phyloP scores from a whole-genome alignment of 2,888 invertebrate species.

The Agonopterix arenella region DNA sequence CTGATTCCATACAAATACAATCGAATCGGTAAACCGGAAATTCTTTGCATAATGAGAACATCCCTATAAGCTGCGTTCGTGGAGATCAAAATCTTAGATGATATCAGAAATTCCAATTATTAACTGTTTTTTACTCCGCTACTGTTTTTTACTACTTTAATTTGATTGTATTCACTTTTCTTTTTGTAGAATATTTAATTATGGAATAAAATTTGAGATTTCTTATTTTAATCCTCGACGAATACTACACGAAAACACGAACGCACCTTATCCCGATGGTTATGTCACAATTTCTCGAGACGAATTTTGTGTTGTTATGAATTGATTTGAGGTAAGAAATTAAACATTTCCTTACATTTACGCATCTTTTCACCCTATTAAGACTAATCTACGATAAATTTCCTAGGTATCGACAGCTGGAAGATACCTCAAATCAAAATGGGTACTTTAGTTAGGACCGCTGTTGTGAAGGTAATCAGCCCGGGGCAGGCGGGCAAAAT shows the following conservation, averaged over 20 bases:
- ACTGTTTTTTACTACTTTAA: no score
- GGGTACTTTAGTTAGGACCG: slow-evolving; percentile 54
- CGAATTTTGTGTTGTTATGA: slow-evolving; percentile 44
- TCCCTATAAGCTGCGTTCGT: no score
- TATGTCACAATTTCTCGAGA: slow-evolving; percentile 52
- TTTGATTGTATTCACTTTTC: no score
- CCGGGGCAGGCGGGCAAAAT: slow-evolving; percentile 56
- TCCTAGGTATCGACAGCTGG: slow-evolving; percentile 9
- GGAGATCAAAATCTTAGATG: no score
- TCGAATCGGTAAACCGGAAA: no score
- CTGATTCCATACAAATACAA: no score
- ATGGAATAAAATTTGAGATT: no score
- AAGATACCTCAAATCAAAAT: slow-evolving; percentile 24
- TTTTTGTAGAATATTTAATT: no score
- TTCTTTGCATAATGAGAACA: no score
- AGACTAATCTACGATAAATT: neutral
- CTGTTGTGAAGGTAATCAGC: slow-evolving; percentile 48
- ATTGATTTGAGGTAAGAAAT: slow-evolving; percentile 47
- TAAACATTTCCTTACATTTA: neutral
- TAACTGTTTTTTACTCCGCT: no score
- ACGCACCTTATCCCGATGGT: slow-evolving; percentile 25
- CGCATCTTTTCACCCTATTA: neutral
- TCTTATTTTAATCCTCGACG: no score
- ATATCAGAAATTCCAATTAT: no score
- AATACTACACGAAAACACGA: neutral